Evolutionary conservation across 2,113 vertebrate genomes (phyloP).

Genomic region (Rousettus leschenaultii): DNA sequence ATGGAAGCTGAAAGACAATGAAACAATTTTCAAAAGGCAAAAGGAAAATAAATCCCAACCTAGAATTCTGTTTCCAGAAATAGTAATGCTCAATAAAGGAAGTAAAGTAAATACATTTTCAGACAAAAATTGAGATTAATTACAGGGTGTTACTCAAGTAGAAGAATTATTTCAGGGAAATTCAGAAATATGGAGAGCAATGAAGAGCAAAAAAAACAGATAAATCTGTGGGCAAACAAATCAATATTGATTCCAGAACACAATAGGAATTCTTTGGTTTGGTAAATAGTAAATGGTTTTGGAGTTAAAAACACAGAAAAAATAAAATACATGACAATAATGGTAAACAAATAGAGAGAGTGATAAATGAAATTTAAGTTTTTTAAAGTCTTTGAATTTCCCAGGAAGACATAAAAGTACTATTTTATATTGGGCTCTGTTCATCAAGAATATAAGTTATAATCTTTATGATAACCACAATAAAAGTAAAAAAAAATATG

Average conservation of each 20-base stretch:
- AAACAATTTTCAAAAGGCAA: neutral
- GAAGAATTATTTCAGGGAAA: neutral
- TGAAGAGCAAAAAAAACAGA: neutral
- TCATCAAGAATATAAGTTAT: neutral
- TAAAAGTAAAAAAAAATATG: neutral
- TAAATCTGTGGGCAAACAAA: neutral
- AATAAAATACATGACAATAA: slow-evolving; percentile 4
- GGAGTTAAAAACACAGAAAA: neutral
- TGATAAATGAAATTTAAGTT: neutral
- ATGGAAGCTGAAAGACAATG: neutral
- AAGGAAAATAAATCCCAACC: neutral
- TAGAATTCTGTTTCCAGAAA: neutral
- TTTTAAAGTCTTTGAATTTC: neutral
- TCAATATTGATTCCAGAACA: neutral
- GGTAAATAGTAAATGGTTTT: neutral
- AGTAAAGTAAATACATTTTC: neutral
- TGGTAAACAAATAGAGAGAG: neutral
- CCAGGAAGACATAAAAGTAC: neutral
- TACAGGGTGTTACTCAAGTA: neutral
- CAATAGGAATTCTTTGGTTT: neutral
- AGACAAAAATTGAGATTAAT: neutral
- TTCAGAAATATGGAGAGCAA: neutral
- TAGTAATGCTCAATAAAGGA: neutral
- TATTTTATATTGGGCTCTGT: neutral
- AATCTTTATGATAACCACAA: neutral